Evolutionary conservation across 1,140 invertebrate species (phyloP), one percentile per base, ranked within the genome.

Genomic region (Conopomorpha cramerella): DNA sequence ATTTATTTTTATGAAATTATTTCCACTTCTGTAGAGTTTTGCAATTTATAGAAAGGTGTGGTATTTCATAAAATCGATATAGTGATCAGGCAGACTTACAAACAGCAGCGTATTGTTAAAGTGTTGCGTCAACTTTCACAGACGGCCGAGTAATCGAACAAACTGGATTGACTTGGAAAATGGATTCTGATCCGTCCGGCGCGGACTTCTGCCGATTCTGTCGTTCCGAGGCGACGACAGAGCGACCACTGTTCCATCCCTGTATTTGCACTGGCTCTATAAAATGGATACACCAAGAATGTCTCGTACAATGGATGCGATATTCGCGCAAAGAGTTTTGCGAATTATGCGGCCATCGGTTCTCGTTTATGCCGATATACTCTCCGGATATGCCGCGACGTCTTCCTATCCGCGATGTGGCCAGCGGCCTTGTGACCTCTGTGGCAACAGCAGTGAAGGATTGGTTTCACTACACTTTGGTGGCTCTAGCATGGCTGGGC

Each of bases 261-360:
- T 99, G 97, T 76, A 96, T 99, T 34, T 99, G 97, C 70, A 98
- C 95, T 8, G 97, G 97, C 28, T 97, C 93, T 44, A 99, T 99
- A 41, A 99, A 98, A 80, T 99, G 91, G 83, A 98, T 99, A 30
- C 97, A 99, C 74, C 96, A 98, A 67, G 90, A 93, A 57, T 94
- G 90, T 64, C 76, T 93, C 18, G 84, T 92, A 41, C 91, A 92
- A 72, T 93, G 91, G 91, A 92, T 93, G 88, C 82, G 89, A 37
- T 98, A 99, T 71, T 98, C 95, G 29, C 85, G 95, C 39, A 99
- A 99, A 79, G 96, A 99, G 78, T 98, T 96, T 56, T 99, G 98
- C 79, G 98, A 99, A 77, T 79, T 99, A 44, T 99, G 98, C 68
- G 95, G 96, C 45, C 92, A 99, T 67, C 86, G 93, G 18, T 99